Base-by-base conservation (phyloP, 2,113 vertebrate genomes). In the Lichenostomus cassidix region DNA sequence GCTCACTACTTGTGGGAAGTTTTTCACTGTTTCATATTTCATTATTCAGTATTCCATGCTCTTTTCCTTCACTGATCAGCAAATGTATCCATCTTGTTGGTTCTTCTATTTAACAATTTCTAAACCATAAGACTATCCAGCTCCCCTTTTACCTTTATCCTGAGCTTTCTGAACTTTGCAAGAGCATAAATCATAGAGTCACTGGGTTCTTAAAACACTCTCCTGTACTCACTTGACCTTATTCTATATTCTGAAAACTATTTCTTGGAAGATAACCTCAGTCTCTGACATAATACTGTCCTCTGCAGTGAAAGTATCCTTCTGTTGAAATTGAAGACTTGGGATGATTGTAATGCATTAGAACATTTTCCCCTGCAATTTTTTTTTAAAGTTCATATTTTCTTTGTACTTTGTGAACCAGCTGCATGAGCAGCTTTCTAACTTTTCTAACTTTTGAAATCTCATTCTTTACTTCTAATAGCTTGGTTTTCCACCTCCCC, bases 151-250 rank as follows among this genome's bases (percentile, higher is more conserved):
- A 94, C 65, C 83, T 92, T 94, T 94, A 78, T 84, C 52, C 35
- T 19, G 7, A 89, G 65, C 64, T 91, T 94, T 91, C 71, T 92
- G 84, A 92, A 94, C 95, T 91, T 94, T 91, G 55, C 80, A 90
- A 55, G 70, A 84, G 46, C 28, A 55, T 94, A 92, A 91, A 87
- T 95, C 49, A 31, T n/a, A 70, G 67, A 90, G 52, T 81, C 29
- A 75, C 41, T 47, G 44, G 33, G 8, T 81, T 91, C 44, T 92
- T 94, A 82, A 91, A 77, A 83, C 0, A 3, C 18, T 74, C n/a
- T 58, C 20, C 52, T 87, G 21, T 89, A 87, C 60, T 89, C n/a
- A 14, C 68, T 89, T 96, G 87, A 87, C 80, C 87, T 92, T 94
- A 79, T 88, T 95, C 64, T 67, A 7, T 83, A 89, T 87, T 94